Percentiles rank a stretch among this genome's conserved stretches.
phyloP scores from a whole-genome alignment of 2,797 vertebrate genomes.

The Knipowitschia caucasica region DNA sequence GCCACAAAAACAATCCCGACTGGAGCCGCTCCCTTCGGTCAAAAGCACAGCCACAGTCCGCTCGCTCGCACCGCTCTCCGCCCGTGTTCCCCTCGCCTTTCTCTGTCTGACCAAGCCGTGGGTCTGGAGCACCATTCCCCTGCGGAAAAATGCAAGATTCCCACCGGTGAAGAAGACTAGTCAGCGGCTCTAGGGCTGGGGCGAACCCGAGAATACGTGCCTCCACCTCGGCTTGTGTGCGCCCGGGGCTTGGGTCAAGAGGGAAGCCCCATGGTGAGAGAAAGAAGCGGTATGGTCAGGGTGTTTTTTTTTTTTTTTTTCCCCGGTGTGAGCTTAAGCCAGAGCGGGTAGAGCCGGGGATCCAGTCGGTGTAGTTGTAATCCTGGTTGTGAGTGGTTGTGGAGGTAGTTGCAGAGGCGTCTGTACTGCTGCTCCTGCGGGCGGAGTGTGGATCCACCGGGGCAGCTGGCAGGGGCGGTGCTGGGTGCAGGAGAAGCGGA shows the following conservation, averaged over 20 bases:
- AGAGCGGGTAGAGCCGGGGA: slow-evolving; percentile 23
- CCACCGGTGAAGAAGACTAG: slow-evolving; percentile 21
- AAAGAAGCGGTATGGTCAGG: too few relatives aligned
- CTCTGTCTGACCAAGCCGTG: slow-evolving; percentile 54
- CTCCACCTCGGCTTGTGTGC: slow-evolving; percentile 21
- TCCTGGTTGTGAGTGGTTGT: slow-evolving; percentile 40
- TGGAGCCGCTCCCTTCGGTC: slow-evolving; percentile 50
- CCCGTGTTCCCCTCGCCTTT: slow-evolving; percentile 60
- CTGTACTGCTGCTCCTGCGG: slow-evolving; percentile 62
- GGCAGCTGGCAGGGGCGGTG: slow-evolving; percentile 36
- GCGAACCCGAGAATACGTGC: slow-evolving; percentile 25
- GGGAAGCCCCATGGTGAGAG: slow-evolving; percentile 36
- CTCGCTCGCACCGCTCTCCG: slow-evolving; percentile 33
- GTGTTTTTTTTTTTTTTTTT: too few relatives aligned
- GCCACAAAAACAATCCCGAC: slow-evolving; percentile 58
- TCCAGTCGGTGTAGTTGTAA: slow-evolving; percentile 33
- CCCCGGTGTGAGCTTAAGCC: slow-evolving; percentile 19
- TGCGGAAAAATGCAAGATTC: slow-evolving; percentile 3
- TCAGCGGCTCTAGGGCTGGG: slow-evolving; percentile 35
- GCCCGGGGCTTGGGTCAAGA: slow-evolving; percentile 27
- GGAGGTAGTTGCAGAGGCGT: slow-evolving; percentile 78
- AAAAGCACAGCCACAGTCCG: slow-evolving; percentile 59
- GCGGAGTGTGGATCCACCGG: slow-evolving; percentile 42
- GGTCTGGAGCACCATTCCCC: slow-evolving; percentile 73
- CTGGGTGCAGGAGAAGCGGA: neutral